These are phyloP conservation scores for Apamea crenata DNA, from an alignment of 2,888 invertebrate genomes.

Conservation along the genomic window DNA sequence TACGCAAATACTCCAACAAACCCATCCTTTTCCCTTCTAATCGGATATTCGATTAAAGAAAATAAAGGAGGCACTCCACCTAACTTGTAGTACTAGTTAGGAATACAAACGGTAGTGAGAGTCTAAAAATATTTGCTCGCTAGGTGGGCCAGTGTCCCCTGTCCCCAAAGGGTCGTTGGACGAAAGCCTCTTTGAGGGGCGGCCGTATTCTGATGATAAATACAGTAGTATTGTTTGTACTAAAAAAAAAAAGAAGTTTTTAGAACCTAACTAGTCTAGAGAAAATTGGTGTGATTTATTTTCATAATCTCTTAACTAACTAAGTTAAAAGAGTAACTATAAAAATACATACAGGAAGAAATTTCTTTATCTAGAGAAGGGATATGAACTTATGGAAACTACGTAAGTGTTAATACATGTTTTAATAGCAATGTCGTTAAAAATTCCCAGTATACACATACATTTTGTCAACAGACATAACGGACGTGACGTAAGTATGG, in stretches of 20 bases:
- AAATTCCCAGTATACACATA: background rate
- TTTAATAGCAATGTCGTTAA: background rate
- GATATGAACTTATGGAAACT: background rate
- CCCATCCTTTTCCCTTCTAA: conserved; percentile 32
- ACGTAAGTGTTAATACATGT: background rate
- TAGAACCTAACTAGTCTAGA: no score
- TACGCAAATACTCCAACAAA: conserved; percentile 33
- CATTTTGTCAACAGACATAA: conserved; percentile 1
- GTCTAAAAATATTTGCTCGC: conserved; percentile 74
- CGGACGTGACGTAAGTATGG: conserved; percentile 15
- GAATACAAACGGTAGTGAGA: conserved; percentile 71
- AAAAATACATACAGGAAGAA: no score
- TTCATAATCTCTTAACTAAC: no score
- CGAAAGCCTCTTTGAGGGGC: conserved; percentile 66
- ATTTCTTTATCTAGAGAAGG: background rate
- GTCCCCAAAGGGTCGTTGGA: conserved; percentile 74
- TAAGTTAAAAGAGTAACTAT: no score
- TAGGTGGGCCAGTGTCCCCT: conserved; percentile 64
- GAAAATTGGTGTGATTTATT: no score
- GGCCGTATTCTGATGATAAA: conserved; percentile 55
- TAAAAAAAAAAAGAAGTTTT: background rate
- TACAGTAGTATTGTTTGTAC: background rate
- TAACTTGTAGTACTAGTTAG: conserved; percentile 63
- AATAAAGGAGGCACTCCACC: conserved; percentile 50
- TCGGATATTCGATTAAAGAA: conserved; percentile 56